Conservation (phyloP, 2,888 invertebrate genomes). For the Toxonevra muliebris region DNA sequence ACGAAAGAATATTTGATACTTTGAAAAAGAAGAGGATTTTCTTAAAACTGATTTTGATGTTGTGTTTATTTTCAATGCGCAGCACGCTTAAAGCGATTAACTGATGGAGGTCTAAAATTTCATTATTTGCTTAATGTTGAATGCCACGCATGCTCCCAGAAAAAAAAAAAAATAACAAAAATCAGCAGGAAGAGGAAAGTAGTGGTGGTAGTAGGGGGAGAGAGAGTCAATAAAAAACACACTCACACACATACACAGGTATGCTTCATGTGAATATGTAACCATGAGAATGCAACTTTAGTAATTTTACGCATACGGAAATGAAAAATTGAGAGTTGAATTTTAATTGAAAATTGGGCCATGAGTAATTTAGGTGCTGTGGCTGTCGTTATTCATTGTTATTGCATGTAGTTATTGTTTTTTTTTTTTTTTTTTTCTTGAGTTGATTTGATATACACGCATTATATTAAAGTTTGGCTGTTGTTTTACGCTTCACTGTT, state of each 20-base stretch:
- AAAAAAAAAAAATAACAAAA: slow-evolving; percentile 11
- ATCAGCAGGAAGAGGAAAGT: slow-evolving; percentile 21
- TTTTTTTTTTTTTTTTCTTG: too few relatives aligned
- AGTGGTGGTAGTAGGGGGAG: not conserved
- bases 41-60: slow-evolving; percentile 48
- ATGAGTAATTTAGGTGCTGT: slow-evolving; percentile 42
- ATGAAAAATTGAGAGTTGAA: slow-evolving; percentile 49
- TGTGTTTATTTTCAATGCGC: slow-evolving; percentile 46
- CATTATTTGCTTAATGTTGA: slow-evolving; percentile 49
- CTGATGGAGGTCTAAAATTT: slow-evolving; percentile 53
- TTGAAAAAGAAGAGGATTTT: slow-evolving; percentile 9
- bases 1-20: too few relatives aligned
- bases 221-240: slow-evolving; percentile 34
- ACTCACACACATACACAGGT: slow-evolving; percentile 9
- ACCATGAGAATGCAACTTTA: not conserved
- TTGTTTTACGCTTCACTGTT: too few relatives aligned
- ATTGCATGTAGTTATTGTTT: too few relatives aligned
- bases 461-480: too few relatives aligned
- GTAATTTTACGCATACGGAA: slow-evolving; percentile 33
- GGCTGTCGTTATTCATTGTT: too few relatives aligned
- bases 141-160: slow-evolving; percentile 15
- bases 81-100: slow-evolving; percentile 49
- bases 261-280: slow-evolving; percentile 6
- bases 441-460: too few relatives aligned
- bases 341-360: slow-evolving; percentile 51